Percentiles rank a stretch among this genome's conserved stretches.
These are phyloP conservation scores for Chlorops oryzae DNA, from an alignment of 1,140 invertebrate genomes.

Conservation along the genomic window DNA sequence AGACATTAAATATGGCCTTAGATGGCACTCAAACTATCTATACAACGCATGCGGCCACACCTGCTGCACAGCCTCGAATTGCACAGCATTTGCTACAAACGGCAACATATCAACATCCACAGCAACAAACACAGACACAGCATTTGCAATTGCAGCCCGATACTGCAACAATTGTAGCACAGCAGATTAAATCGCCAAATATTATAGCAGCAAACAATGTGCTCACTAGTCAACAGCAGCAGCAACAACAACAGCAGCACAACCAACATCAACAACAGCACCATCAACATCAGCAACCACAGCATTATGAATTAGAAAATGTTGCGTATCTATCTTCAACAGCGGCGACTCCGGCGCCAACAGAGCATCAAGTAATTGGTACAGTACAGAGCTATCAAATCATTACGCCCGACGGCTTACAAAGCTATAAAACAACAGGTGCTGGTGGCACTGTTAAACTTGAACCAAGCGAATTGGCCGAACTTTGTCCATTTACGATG, in stretches of 20 bases:
- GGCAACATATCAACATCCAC: conserved; percentile 20
- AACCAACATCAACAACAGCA: conserved; percentile 16
- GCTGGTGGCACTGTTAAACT: conserved; percentile 21
- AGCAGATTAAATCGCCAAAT: no score
- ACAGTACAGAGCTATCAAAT: conserved; percentile 46
- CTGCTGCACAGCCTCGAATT: conserved; percentile 10
- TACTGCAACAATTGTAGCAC: no score
- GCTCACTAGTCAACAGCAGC: conserved; percentile 14
- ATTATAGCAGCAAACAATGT: no score
- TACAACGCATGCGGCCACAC: conserved; percentile 22
- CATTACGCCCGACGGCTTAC: conserved; percentile 39
- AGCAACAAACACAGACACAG: conserved; percentile 15
- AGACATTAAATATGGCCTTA: conserved; percentile 13
- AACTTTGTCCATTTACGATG: conserved; percentile 37
- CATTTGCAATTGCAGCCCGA: not conserved
- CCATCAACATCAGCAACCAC: conserved; percentile 26
- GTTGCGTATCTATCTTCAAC: conserved; percentile 37
- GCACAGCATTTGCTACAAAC: conserved; percentile 20
- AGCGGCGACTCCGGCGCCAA: conserved; percentile 26
- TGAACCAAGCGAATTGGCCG: conserved; percentile 28
- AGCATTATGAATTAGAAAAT: conserved; percentile 40
- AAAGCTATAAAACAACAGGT: conserved; percentile 33
- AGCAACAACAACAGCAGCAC: conserved; percentile 20
- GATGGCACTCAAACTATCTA: conserved; percentile 42
- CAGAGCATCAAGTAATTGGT: conserved; percentile 40